A percentile compares a stretch with the other conserved stretches of the same genome.
These are phyloP conservation scores for Tachysurus vachellii DNA, from an alignment of 2,113 vertebrate species.

Conservation along the genomic window DNA sequence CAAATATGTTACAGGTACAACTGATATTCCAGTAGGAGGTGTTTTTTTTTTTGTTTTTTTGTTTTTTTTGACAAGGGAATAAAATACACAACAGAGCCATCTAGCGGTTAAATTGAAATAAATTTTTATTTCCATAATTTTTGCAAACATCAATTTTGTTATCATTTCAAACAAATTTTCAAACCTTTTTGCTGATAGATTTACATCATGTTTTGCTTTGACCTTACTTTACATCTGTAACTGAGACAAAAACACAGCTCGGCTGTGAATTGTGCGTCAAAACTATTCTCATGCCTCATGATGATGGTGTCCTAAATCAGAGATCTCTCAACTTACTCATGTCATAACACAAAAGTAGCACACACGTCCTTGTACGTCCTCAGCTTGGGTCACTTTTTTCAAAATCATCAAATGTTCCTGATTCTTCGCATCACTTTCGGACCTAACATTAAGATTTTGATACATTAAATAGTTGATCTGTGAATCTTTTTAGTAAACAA, in stretches of 20 bases:
- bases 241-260: background rate
- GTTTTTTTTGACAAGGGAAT: background rate
- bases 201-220: background rate
- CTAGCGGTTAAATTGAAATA: background rate
- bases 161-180: background rate
- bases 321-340: background rate
- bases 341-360: background rate
- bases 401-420: background rate
- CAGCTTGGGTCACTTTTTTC: background rate
- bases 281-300: conserved; percentile 28
- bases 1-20: too few species aligned
- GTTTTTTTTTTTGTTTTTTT: too few species aligned
- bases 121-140: background rate
- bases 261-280: background rate
- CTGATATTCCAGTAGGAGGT: too few species aligned
- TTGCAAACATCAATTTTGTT: too few species aligned
- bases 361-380: background rate
- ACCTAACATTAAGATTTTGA: background rate
- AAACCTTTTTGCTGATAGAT: background rate
- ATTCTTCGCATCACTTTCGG: background rate
- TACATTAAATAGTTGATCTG: background rate
- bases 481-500: conserved; percentile 11
- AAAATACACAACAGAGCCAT: background rate
- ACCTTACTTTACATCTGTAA: background rate
- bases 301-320: background rate